These are phyloP conservation scores for Crossocerus cetratus DNA, from an alignment of 2,888 invertebrate species.

Conservation along the genomic window DNA sequence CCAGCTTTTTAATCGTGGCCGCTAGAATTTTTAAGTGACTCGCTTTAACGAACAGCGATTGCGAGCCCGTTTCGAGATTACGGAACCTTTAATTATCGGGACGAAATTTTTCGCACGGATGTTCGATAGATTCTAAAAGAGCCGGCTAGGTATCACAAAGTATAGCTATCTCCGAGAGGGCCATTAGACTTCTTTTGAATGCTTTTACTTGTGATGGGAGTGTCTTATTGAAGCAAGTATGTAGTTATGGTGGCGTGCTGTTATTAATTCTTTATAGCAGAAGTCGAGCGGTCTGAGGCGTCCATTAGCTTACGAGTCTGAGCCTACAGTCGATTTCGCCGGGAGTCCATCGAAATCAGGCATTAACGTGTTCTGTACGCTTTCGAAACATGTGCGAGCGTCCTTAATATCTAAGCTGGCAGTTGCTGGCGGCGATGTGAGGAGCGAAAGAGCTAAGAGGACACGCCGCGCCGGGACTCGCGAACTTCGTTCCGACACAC, in stretches of 20 bases:
- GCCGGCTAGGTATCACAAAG: too few species aligned
- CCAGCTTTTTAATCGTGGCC: not conserved
- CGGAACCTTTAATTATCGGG: too few species aligned
- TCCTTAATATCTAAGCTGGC: slow-evolving; percentile 12
- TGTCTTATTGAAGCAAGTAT: too few species aligned
- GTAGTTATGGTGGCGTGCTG: not conserved
- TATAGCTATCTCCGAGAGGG: too few species aligned
- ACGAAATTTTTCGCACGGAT: too few species aligned
- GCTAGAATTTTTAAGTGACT: not conserved
- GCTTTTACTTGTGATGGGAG: too few species aligned
- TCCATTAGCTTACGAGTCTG: slow-evolving; percentile 14
- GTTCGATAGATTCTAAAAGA: too few species aligned
- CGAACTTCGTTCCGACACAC: slow-evolving; percentile 1
- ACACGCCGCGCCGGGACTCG: not conserved
- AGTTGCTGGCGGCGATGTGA: slow-evolving; percentile 17
- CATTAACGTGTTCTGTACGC: slow-evolving; percentile 32
- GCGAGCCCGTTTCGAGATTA: too few species aligned
- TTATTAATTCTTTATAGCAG: slow-evolving; percentile 34
- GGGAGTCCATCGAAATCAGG: slow-evolving; percentile 29
- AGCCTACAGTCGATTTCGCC: too few species aligned
- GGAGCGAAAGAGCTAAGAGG: not conserved
- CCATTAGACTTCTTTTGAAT: too few species aligned
- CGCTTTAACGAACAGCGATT: too few species aligned
- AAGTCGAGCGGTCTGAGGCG: not conserved
- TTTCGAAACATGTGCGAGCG: slow-evolving; percentile 37